Evolutionary conservation across 2,797 vertebrate genomes (phyloP).

Genomic region (Rhinophrynus dorsalis): DNA sequence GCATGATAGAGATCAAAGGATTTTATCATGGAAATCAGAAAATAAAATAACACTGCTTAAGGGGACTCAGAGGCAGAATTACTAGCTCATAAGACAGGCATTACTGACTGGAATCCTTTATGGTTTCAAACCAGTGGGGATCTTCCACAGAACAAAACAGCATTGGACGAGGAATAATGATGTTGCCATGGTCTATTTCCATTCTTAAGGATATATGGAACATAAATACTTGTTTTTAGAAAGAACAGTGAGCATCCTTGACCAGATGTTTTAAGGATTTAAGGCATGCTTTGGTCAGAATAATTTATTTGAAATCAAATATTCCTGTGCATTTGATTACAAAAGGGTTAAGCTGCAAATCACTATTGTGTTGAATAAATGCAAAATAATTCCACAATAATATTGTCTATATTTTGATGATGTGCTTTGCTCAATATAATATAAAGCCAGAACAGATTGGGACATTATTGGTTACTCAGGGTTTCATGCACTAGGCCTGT

Average conservation of each 20-base stretch:
- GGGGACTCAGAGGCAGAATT: conserved; percentile 11
- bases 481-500: too few relatives aligned
- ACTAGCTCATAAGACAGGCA: conserved; percentile 6
- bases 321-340: too few relatives aligned
- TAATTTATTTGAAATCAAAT: neutral
- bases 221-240: neutral
- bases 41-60: conserved; percentile 20
- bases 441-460: too few relatives aligned
- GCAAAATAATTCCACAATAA: too few relatives aligned
- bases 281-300: neutral
- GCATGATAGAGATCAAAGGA: conserved; percentile 30
- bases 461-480: too few relatives aligned
- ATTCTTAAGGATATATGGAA: neutral
- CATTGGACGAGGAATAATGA: neutral
- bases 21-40: conserved; percentile 22
- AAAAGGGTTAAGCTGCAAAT: too few relatives aligned
- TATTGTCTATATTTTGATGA: too few relatives aligned
- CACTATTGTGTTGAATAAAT: too few relatives aligned
- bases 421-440: too few relatives aligned
- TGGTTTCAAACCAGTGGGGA: conserved; percentile 4
- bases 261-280: neutral
- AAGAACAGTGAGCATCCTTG: too few relatives aligned
- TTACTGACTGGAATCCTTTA: conserved; percentile 18
- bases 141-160: neutral
- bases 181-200: neutral